Evolutionary conservation across 2,113 vertebrate species (phyloP), one percentile per base, ranked within the genome.

Genomic region (Hystrix cristata): DNA sequence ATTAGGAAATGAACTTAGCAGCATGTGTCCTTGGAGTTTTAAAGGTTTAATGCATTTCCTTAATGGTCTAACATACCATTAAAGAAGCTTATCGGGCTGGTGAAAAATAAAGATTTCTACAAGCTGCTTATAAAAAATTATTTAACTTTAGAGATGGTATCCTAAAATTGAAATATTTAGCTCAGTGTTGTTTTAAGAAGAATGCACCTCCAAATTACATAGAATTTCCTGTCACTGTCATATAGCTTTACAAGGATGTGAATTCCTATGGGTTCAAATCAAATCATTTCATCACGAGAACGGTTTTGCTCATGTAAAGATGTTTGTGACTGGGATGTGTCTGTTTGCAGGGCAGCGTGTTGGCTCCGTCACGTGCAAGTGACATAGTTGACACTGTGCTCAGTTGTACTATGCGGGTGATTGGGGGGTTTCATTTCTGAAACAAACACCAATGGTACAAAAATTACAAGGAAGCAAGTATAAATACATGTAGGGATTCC

Each of bases 1-100:
- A 72, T 86, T 67, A 79, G 94, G 93, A 97, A 91, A 88, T 91
- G 48, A 94, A 96, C 43, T 94, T 94, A 94, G 43, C 72, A 87
- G 38, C 55, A 82, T 11, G n/a, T 79, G 91, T 93, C 83, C 82
- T 93, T 21, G 55, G n/a, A 90, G 87, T 38, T 97, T 96, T 65
- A 81, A 93, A 95, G 82, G 51, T 82, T 96, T 92, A 93, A 86
- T 43, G 60, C 4, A 82, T 48, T 85, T 95, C 79, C 46, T 60
- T 65, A 90, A 92, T 71, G 60, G 43, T 90, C 67, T 92, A 76
- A 84, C 57, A 53, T 48, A 38, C 34, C 86, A 60, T 72, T 85
- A 85, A 94, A 96, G 85, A 96, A 94, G 89, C 65, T 94, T 92
- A 91, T 89, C 59, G 7, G 0, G 34, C 48, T 55, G 72, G 69